phyloP scores from a whole-genome alignment of 2,113 vertebrate genomes.

The Petaurus breviceps region DNA sequence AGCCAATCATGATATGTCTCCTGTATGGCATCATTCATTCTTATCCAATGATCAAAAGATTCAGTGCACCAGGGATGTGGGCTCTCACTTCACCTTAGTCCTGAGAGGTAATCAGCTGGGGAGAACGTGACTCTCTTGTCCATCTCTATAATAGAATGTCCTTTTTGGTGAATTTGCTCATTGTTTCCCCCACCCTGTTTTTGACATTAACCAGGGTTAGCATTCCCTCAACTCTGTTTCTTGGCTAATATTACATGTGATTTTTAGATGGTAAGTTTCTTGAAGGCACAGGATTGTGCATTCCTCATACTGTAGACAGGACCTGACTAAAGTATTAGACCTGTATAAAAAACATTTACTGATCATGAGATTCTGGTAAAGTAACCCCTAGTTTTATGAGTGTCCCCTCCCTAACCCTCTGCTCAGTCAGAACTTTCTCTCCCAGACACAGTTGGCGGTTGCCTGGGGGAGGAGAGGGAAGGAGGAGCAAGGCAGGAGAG shows the following conservation, averaged over 20 bases:
- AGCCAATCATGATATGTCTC: not conserved
- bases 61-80: not conserved
- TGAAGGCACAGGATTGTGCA: not conserved
- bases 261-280: not conserved
- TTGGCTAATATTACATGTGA: not conserved
- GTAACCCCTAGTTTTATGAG: not conserved
- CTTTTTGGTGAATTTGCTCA: not conserved
- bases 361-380: not conserved
- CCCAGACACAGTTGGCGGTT: constrained; percentile 2
- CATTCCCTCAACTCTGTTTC: not conserved
- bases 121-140: not conserved
- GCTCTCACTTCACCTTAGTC: not conserved
- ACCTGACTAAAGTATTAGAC: not conserved
- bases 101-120: not conserved
- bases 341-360: not conserved
- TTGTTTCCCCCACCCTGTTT: not conserved
- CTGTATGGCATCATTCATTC: not conserved
- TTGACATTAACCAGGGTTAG: not conserved
- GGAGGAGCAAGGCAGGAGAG: not conserved
- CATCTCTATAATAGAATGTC: not conserved
- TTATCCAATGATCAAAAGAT: not conserved
- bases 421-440: constrained; percentile 14
- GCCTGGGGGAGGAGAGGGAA: constrained; percentile 53
- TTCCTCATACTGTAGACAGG: not conserved
- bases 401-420: not conserved